A percentile compares a stretch with the other conserved stretches of the same genome.
Evolutionary conservation across 2,113 vertebrate genomes (phyloP).

Genomic region (Picathartes gymnocephalus): DNA sequence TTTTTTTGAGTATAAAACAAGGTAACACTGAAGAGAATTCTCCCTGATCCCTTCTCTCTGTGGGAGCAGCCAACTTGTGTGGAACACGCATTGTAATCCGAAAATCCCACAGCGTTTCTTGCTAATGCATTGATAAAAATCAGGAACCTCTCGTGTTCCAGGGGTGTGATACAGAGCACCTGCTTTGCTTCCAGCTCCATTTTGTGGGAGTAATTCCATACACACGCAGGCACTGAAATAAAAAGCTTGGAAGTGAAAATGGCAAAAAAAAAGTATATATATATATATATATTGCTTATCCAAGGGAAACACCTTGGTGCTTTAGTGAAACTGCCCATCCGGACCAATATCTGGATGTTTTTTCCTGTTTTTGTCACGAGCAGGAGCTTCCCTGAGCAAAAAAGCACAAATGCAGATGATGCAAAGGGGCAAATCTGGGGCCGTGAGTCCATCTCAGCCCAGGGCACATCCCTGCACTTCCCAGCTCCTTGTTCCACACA

Average conservation of each 20-base stretch:
- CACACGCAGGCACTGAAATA: not conserved
- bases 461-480: not conserved
- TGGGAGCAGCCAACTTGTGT: not conserved
- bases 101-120: not conserved
- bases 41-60: not conserved
- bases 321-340: not conserved
- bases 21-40: not conserved
- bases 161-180: not conserved
- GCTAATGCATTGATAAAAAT: not conserved
- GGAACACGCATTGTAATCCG: no score
- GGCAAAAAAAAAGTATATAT: not conserved
- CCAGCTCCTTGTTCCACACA: no score
- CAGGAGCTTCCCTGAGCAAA: not conserved
- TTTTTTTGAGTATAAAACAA: not conserved
- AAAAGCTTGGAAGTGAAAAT: not conserved
- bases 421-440: not conserved
- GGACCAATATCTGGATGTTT: not conserved
- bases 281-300: not conserved
- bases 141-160: not conserved
- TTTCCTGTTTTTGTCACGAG: not conserved
- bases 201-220: not conserved
- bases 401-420: not conserved
- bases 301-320: accelerated
- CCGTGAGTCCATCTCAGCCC: not conserved
- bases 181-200: not conserved